phyloP scores from a whole-genome alignment of 37 sponge, comb jelly and placozoan species.

The Beroe ovata region DNA sequence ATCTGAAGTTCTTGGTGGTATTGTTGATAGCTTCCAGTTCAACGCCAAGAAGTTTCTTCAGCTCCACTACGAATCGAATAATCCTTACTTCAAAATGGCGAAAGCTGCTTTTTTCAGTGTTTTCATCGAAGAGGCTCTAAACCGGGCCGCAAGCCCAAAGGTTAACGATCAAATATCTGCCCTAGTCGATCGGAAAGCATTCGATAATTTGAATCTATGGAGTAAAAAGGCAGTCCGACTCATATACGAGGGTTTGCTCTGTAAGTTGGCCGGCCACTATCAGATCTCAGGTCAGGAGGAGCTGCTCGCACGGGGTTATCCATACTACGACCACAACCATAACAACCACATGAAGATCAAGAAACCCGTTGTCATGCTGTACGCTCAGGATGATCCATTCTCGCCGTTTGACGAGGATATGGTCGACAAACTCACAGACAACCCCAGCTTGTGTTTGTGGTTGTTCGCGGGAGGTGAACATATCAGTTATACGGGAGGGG shows the following conservation, averaged over 20 bases:
- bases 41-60: background rate
- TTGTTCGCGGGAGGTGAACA: conserved; percentile 38
- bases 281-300: background rate
- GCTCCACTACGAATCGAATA: background rate
- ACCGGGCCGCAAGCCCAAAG: background rate
- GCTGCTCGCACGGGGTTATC: background rate
- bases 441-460: conserved; percentile 63
- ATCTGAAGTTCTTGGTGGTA: background rate
- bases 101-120: background rate
- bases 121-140: background rate
- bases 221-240: background rate
- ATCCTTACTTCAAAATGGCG: background rate
- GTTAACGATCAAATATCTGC: background rate
- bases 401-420: conserved; percentile 2
- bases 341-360: conserved; percentile 4
- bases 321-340: conserved; percentile 13
- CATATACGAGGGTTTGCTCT: background rate
- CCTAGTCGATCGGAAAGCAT: background rate
- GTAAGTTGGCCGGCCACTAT: background rate
- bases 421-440: conserved; percentile 12
- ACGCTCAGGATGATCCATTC: conserved; percentile 36
- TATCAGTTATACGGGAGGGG: background rate
- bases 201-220: background rate
- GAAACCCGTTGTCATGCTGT: conserved; percentile 18
- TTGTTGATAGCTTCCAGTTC: conserved; percentile 58